Base-by-base conservation (phyloP, 64 coral and sea anemone genomes). In the Montipora foliosa region DNA sequence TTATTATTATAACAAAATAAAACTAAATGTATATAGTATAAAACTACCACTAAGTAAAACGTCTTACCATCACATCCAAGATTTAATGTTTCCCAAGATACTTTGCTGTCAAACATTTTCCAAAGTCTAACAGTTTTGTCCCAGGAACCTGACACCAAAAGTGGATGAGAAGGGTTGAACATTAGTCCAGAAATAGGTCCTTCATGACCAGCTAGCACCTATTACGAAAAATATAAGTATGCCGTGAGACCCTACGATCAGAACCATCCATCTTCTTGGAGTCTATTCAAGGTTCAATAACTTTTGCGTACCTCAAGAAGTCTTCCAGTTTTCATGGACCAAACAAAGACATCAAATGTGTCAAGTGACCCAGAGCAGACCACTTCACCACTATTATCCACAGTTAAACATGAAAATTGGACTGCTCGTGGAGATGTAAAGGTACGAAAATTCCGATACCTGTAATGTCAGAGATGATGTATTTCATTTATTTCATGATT, bases 271-370 rank as follows among this genome's bases (percentile, higher is more conserved):
- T 55, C 6, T 55, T 1, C 52, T 55, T 64, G 61, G 14, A 64
- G 61, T 11, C 53, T 8, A 64, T 14, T 4, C 3, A 16, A 4
- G 14, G 4, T 14, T 9, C 15, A 52, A 52, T 10, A 82, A 10
- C 0, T 11, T 55, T 3, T 84, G 75, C 79, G 14, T 79, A 98
- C 98, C 89, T 99, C 98, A 60, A 95, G 80, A 44, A 96, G 75
- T 51, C 98, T 80, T 17, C 92, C 98, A 73, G 93, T 96, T 77
- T 94, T 92, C 79, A 99, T 92, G 6, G 95, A 96, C 98, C 98
- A 99, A 21, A 99, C 89, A 90, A 96, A 99, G 53, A 99, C 96
- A 64, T 99, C 98, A 95, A 99, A 99, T 45, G 95, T 96, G 68
- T 99, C 98, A 57, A 91, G 57, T 53, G 98, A 92, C 5, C 95